These are phyloP conservation scores for Acanthurus lineatus DNA, from an alignment of 2,797 vertebrate species.

Conservation along the genomic window DNA sequence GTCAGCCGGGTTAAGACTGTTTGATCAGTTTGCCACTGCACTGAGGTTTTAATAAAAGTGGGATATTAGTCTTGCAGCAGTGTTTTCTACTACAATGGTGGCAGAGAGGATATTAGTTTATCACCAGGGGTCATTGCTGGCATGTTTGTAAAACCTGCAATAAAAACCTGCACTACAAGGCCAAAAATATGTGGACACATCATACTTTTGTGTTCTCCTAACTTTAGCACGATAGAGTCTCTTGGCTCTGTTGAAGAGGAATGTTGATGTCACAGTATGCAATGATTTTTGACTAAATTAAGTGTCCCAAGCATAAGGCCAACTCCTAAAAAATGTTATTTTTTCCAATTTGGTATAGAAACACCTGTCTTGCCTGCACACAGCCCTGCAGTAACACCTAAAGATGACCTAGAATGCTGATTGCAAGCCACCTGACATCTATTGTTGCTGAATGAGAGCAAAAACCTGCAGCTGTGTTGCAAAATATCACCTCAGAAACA, in stretches of 20 bases:
- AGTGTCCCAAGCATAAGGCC: background rate
- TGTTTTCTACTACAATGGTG: conserved; percentile 22
- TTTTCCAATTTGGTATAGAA: background rate
- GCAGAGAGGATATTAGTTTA: conserved; percentile 24
- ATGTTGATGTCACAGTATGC: background rate
- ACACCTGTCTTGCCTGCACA: background rate
- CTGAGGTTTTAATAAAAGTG: conserved; percentile 57
- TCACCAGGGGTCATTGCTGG: background rate
- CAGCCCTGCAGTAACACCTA: background rate
- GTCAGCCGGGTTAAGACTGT: conserved; percentile 36
- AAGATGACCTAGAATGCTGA: background rate
- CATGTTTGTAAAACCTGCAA: background rate
- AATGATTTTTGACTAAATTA: background rate
- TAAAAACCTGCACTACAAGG: too few relatives aligned
- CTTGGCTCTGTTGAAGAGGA: background rate
- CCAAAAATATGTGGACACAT: background rate
- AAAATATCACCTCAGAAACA: background rate
- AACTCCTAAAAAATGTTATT: background rate
- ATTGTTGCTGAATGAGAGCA: background rate
- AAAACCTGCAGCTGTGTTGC: conserved; percentile 8
- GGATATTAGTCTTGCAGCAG: conserved; percentile 43
- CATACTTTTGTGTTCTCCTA: background rate
- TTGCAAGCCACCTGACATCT: too few relatives aligned
- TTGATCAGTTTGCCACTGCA: conserved; percentile 42
- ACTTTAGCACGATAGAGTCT: too few relatives aligned